Conservation (phyloP, 2,888 invertebrate species). For the Vanessa cardui region DNA sequence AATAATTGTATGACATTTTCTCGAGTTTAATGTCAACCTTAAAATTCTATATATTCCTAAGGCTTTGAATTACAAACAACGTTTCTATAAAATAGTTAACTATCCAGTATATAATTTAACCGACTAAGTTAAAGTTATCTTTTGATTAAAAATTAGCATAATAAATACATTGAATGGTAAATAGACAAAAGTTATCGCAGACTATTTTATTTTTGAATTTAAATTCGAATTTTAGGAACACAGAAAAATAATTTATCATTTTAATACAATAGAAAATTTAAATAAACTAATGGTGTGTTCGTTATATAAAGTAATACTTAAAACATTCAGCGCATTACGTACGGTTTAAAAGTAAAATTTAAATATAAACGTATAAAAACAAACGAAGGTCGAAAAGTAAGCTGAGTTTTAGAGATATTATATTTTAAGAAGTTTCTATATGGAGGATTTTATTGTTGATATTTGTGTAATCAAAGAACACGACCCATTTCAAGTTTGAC, state of each 20-base stretch:
- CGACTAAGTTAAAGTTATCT: constrained; percentile 14
- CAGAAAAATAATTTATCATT: neutral
- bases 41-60: too few species aligned
- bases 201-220: neutral
- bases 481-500: too few species aligned
- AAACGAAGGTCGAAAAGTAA: neutral
- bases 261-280: constrained; percentile 5
- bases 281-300: neutral
- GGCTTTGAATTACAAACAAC: too few species aligned
- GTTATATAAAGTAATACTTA: neutral
- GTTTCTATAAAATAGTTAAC: too few species aligned
- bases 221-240: neutral
- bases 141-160: constrained; percentile 26
- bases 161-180: constrained; percentile 4
- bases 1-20: too few species aligned
- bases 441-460: neutral
- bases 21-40: too few species aligned
- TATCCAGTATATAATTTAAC: too few species aligned
- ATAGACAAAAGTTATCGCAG: constrained; percentile 9
- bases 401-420: neutral
- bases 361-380: neutral
- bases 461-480: too few species aligned
- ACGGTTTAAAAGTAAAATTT: neutral
- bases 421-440: neutral
- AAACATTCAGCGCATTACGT: neutral